Conservation (phyloP, 2,888 invertebrate genomes). For the Stenurella melanura region DNA sequence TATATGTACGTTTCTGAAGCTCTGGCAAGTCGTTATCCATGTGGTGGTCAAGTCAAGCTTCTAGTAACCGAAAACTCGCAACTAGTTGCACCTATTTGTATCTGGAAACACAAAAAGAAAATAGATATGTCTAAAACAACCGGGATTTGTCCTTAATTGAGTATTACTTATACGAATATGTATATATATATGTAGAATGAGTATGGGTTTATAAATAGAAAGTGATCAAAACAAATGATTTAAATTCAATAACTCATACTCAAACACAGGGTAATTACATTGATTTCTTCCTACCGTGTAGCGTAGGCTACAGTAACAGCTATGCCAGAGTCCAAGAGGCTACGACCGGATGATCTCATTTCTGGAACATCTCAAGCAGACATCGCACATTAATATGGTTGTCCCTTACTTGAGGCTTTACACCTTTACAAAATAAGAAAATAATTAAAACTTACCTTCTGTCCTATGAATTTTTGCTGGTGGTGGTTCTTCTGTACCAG, state of each 20-base stretch:
- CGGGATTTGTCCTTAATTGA: constrained; percentile 49
- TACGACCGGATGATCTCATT: constrained; percentile 71
- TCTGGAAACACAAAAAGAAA: constrained; percentile 75
- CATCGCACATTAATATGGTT: constrained; percentile 73
- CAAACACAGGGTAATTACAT: constrained; percentile 66
- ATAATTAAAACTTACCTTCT: constrained; percentile 68
- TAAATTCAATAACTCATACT: constrained; percentile 64
- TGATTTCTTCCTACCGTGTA: constrained; percentile 72
- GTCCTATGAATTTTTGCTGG: constrained; percentile 61
- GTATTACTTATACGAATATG: constrained; percentile 44
- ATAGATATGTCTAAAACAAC: constrained; percentile 71
- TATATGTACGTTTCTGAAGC: constrained; percentile 60
- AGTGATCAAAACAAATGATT: constrained; percentile 26
- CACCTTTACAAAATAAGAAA: constrained; percentile 56
- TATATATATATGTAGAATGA: constrained; percentile 55
- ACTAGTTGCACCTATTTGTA: constrained; percentile 70
- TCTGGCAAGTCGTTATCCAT: constrained; percentile 62
- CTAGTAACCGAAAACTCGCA: constrained; percentile 62
- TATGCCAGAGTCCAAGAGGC: constrained; percentile 69
- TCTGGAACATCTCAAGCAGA: constrained; percentile 76
- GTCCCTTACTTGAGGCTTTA: constrained; percentile 65
- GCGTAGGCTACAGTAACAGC: constrained; percentile 71
- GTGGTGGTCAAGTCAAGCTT: constrained; percentile 63
- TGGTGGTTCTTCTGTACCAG: constrained; percentile 70
- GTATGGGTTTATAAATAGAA: constrained; percentile 55